Evolutionary conservation across 35 echinoderm and acorn worm species (phyloP), one percentile per base, ranked within the genome.

Genomic region (Strongylocentrotus purpuratus): DNA sequence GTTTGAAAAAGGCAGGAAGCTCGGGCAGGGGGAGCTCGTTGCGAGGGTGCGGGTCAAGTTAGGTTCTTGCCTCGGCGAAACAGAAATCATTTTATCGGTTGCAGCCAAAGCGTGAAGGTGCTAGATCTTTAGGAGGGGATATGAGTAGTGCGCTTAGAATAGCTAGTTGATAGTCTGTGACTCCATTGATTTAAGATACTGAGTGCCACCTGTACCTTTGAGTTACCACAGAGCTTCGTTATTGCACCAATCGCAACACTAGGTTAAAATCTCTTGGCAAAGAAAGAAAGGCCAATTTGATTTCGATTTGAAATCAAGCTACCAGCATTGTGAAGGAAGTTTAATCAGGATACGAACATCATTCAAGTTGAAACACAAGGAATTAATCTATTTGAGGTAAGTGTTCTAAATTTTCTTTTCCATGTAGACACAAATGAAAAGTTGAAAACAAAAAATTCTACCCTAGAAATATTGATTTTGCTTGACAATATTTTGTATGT

Each of bases 1-100:
- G 87, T 33, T 33, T 89, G 2, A 10, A 10, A 45, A 14, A 89
- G 87, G 45, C 87, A 89, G 87, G 87, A 89, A 89, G 87, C n/a
- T 45, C 18, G 20, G n/a, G 20, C 45, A 89, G 45, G 87, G 87
- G 87, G 87, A 46, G 14, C 32, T 46, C 20, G 85, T 33, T 86
- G 85, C 33, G 25, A 31, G 32, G 45, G 87, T 89, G 87, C 87
- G 45, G 87, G 87, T 89, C 87, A 89, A 89, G 17, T 89, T 33
- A 89, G 87, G 87, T 89, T 89, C 87, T 89, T 89, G 33, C 45
- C 87, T 11, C 18, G 20, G 31, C 45, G 32, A 89, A 20, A 46
- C 12, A 28, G 33, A 46, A 41, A 45, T 89, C 87, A 89, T 33
- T 89, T 89, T 8, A 89, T 89, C 87, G n/a, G 87, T 89, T 89